Base-by-base conservation (phyloP, 2,888 invertebrate genomes). In the Siphonodentalium dalli region DNA sequence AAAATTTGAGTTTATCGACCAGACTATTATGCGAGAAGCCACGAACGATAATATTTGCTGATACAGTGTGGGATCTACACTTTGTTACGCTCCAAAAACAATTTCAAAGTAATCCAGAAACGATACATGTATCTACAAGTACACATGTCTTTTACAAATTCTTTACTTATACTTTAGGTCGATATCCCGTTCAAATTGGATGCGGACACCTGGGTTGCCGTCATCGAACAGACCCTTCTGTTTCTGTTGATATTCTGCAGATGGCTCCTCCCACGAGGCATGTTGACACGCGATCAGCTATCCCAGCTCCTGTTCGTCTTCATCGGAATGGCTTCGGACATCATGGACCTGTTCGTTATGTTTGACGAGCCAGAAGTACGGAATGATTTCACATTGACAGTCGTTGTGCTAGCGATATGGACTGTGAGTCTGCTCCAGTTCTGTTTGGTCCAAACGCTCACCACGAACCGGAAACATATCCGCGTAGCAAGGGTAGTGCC, bases 371-470 rank as follows among this genome's bases (percentile, higher is more conserved):
- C 27, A n/a, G 15, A 24, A 13, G 55, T 55, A 0, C 28, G 21
- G 9, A 13, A 33, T 3, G 26, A 48, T 21, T 27, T 9, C 15
- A 28, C n/a, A 8, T 35, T 55, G 8, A 39, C 34, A 4, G 49
- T 34, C 35, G 23, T 31, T 15, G 34, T 55, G 18, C 49, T 55
- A 5, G 29, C 41, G 3, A 41, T 45, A 13, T 55, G 55, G 55
- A 50, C 41, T 27, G 8, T 55, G 3, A 55, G 55, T 23, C 34
- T 55, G 11, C 43, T 55, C 29, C 55, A 55, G 45, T 55, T 55
- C 40, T 35, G 47, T 6, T 29, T 55, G 8, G 45, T 41, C 5
- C 37, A 45, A 13, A 55, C 55, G 1, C 50, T n/a, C n/a, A n/a
- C n/a, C n/a, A n/a, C n/a, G n/a, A n/a, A n/a, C n/a, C n/a, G n/a